Base-by-base conservation (phyloP, 2,888 invertebrate genomes). In the Artemia sinica region DNA sequence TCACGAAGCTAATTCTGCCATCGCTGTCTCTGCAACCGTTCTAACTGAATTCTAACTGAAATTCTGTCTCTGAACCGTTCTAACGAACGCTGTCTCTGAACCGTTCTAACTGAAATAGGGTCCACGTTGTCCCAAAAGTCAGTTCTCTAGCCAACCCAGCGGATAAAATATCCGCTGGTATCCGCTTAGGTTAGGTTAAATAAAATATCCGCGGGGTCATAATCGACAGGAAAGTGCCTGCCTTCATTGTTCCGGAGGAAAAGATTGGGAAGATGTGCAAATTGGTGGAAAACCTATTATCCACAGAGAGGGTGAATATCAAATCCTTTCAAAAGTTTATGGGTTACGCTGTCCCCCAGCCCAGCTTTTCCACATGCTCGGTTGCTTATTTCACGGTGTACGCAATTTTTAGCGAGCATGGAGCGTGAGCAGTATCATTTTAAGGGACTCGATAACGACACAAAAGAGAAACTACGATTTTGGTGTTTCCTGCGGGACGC, bases 281-380 rank as follows among this genome's bases (percentile, higher is more conserved):
- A 14, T 14, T 58, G n/a, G 14, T 58, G n/a, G 58, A 58, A 14
- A 58, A n/a, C n/a, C 58, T 58, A 58, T 14, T 58, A 14, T 7
- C 58, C 14, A 8, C n/a, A 8, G n/a, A 8, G 58, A 58, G n/a
- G n/a, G 14, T 14, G n/a, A 8, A 58, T 58, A n/a, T 58, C n/a
- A n/a, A 8, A 58, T 58, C 58, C 14, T 8, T 58, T 14, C 58
- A 58, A 58, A 58, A 58, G 58, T n/a, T 14, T 14, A 58, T 58
- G 58, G 58, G 58, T 8, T 58, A 58, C 14, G n/a, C 9, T 14
- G n/a, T 58, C 58, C 14, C 58, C 8, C 8, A n/a, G 14, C n/a
- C 58, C 58, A 14, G 58, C 58, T n/a, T 58, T 58, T 14, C 58
- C 58, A 14, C 58, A 8, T 58, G 58, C 58, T n/a, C n/a, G 58